Conservation (phyloP, 2,113 vertebrate species). For the Apus apus region DNA sequence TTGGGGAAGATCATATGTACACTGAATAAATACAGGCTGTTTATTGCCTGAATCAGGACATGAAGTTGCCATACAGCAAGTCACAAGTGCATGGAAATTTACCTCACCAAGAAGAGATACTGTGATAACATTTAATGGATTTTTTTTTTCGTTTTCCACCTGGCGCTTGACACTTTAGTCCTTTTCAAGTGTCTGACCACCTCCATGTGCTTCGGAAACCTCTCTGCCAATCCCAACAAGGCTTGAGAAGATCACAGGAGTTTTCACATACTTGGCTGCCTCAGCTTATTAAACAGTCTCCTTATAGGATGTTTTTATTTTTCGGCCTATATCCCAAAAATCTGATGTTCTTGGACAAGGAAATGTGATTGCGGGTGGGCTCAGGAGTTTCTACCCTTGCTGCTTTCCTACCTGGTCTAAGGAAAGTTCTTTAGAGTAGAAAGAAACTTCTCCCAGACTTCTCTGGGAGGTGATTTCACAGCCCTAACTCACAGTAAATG, state of each 20-base stretch:
- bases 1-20: not conserved
- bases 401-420: conserved; percentile 35
- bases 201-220: conserved; percentile 54
- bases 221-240: conserved; percentile 69
- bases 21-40: not conserved
- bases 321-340: conserved; percentile 70
- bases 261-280: conserved; percentile 65
- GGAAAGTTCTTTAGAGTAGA: conserved; percentile 9
- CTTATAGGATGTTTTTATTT: conserved; percentile 77
- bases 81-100: conserved; percentile 13
- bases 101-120: conserved; percentile 32
- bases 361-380: conserved; percentile 68
- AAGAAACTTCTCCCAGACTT: not conserved
- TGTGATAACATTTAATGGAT: conserved; percentile 32
- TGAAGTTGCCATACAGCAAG: not conserved
- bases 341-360: conserved; percentile 73
- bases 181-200: conserved; percentile 57
- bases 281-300: conserved; percentile 67
- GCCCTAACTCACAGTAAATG: not conserved
- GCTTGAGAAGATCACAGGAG: conserved; percentile 64
- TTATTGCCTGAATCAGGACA: not conserved
- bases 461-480: not conserved
- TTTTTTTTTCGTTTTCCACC: conserved; percentile 15
- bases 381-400: not conserved
- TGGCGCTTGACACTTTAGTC: conserved; percentile 29